phyloP scores from a whole-genome alignment of 1,140 invertebrate genomes.

The Eueides isabella region DNA sequence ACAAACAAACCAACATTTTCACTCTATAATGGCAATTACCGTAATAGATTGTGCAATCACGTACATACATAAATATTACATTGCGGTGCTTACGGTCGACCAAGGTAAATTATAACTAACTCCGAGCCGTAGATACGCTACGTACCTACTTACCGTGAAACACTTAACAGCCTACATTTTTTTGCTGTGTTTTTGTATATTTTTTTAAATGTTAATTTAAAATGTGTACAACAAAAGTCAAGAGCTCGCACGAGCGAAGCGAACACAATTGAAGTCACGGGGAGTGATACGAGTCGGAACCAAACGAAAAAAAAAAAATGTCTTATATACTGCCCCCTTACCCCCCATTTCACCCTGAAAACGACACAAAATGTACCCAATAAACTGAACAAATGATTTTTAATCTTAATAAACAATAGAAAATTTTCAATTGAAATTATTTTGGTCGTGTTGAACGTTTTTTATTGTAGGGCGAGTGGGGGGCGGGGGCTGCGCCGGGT shows the following conservation, averaged over 20 bases:
- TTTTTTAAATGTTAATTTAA: slow-evolving; percentile 41
- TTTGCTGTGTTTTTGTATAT: slow-evolving; percentile 49
- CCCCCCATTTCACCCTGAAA: background rate
- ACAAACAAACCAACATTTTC: no score
- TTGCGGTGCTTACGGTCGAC: no score
- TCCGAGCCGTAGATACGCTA: slow-evolving; percentile 41
- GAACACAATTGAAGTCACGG: slow-evolving; percentile 10
- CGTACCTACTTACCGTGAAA: slow-evolving; percentile 45
- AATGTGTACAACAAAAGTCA: slow-evolving; percentile 33
- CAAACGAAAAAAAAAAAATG: slow-evolving; percentile 11
- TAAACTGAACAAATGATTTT: background rate
- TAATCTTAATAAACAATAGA: no score
- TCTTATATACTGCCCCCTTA: background rate
- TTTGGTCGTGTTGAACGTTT: no score
- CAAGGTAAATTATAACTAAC: slow-evolving; percentile 24
- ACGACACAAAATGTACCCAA: background rate
- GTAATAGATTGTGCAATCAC: no score
- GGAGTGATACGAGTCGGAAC: slow-evolving; percentile 16
- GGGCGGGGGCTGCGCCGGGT: background rate
- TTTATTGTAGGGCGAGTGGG: background rate
- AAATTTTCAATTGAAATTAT: no score
- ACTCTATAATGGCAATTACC: no score
- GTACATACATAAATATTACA: no score
- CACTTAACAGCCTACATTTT: slow-evolving; percentile 51
- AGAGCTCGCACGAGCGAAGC: slow-evolving; percentile 20